phyloP scores from a whole-genome alignment of 2,888 invertebrate species.

The Pyrochroa serraticornis region DNA sequence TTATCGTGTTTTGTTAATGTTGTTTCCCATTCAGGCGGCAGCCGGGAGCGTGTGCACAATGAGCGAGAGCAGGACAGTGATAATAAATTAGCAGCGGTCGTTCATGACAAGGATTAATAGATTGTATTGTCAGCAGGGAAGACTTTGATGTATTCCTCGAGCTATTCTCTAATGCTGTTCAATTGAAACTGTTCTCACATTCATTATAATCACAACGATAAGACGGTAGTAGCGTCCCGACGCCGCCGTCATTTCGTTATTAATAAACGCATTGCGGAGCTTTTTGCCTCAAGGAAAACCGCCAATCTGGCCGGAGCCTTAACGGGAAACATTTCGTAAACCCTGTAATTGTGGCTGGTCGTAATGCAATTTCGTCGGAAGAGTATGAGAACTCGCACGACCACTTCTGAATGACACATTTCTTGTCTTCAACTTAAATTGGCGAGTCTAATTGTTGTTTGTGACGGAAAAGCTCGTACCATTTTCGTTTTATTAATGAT shows the following conservation, averaged over 20 bases:
- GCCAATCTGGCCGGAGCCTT: not conserved
- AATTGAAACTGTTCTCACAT: conserved; percentile 56
- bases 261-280: conserved; percentile 25
- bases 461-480: not conserved
- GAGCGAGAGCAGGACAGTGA: conserved; percentile 41
- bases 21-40: conserved; percentile 50
- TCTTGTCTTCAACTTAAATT: not conserved
- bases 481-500: conserved; percentile 1
- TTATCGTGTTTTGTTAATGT: conserved; percentile 50
- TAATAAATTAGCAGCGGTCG: conserved; percentile 57
- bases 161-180: conserved; percentile 52
- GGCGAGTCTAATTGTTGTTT: not conserved
- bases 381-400: not conserved
- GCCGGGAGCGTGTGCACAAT: conserved; percentile 40
- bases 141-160: conserved; percentile 56
- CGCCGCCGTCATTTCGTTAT: conserved; percentile 21
- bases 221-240: conserved; percentile 25
- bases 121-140: conserved; percentile 56
- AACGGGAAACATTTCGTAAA: not conserved
- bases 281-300: conserved; percentile 2
- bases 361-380: too few species aligned
- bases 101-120: conserved; percentile 57
- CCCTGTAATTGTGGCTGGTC: not conserved
- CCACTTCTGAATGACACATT: not conserved
- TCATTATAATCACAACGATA: conserved; percentile 49